phyloP scores from a whole-genome alignment of 2,888 invertebrate species.

The Marronus borbonicus region DNA sequence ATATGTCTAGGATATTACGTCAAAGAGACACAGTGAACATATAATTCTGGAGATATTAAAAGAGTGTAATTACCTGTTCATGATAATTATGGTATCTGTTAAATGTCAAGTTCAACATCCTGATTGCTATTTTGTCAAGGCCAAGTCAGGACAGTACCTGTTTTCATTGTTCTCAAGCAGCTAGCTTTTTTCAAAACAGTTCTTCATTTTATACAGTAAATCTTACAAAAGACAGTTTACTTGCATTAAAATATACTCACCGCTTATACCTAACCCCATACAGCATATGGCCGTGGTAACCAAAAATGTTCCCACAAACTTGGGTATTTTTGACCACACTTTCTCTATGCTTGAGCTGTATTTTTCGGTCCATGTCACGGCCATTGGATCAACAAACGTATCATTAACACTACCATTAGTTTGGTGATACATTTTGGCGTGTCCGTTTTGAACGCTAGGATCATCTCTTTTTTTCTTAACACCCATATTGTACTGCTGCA shows the following conservation, averaged over 20 bases:
- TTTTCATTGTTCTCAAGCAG: too few relatives aligned
- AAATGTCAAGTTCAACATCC: background rate
- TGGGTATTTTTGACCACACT: slow-evolving; percentile 74
- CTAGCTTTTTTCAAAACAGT: too few relatives aligned
- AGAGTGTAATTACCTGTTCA: too few relatives aligned
- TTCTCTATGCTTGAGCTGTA: slow-evolving; percentile 73
- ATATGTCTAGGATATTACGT: too few relatives aligned
- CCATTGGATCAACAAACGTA: slow-evolving; percentile 70
- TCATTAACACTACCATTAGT: slow-evolving; percentile 29
- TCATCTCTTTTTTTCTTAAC: slow-evolving; percentile 27
- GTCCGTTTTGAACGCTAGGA: slow-evolving; percentile 23
- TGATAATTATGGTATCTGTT: background rate
- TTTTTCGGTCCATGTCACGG: slow-evolving; percentile 77
- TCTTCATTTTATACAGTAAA: too few relatives aligned
- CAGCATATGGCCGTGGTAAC: slow-evolving; percentile 76
- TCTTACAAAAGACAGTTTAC: background rate
- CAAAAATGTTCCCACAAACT: slow-evolving; percentile 72
- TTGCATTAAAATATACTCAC: slow-evolving; percentile 65
- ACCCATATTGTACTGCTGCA: slow-evolving; percentile 22
- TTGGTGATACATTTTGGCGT: background rate
- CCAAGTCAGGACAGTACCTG: too few relatives aligned
- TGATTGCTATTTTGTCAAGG: background rate
- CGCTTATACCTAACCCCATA: slow-evolving; percentile 77
- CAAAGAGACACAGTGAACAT: too few relatives aligned
- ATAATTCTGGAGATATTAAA: too few relatives aligned